Base-by-base conservation (phyloP, 2,113 vertebrate genomes). In the Microcebus griseorufus region DNA sequence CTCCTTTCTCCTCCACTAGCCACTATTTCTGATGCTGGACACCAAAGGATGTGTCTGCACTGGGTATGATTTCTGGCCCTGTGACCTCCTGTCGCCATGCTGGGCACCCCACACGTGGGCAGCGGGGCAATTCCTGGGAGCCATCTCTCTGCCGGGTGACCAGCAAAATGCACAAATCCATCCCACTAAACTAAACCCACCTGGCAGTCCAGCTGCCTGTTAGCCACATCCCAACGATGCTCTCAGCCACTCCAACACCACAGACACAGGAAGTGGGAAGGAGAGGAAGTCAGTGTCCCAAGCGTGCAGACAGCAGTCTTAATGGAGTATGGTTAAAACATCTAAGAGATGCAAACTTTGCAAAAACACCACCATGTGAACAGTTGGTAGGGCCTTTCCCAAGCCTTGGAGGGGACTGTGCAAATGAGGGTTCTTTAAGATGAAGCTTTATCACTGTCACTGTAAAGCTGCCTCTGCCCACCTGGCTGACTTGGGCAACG, bases 91-190 rank as follows among this genome's bases (percentile, higher is more conserved):
- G 34, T 83, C 51, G 0, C 58, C 25, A 0, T 8, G 2, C n/a
- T 48, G 14, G 53, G 27, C 39, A 53, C 29, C 37, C 60, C 32
- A 18, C 27, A 14, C 9, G 64, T 12, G 42, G 48, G 48, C 16
- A 12, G 7, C 42, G 37, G 64, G 8, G 25, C 1, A 6, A 14
- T 23, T 67, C 42, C 73, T 45, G 16, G 23, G 32, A 80, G 62
- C 12, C 0, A 0, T 29, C 25, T 87, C 48, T 22, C 6, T 0
- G 6, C 48, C 1, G 0, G 6, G 2, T 5, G 67, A 65, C 62
- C 17, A 39, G 39, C 18, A 53, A 53, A 53, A 53, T 53, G 51
- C 22, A 32, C 2, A 5, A 18, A 34, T 48, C 12, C 79, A 9
- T 20, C 22, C 51, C 23, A 27, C 25, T 29, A 18, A 42, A 18